phyloP scores from a whole-genome alignment of 1,140 invertebrate species.

The Zeugodacus cucurbitae region DNA sequence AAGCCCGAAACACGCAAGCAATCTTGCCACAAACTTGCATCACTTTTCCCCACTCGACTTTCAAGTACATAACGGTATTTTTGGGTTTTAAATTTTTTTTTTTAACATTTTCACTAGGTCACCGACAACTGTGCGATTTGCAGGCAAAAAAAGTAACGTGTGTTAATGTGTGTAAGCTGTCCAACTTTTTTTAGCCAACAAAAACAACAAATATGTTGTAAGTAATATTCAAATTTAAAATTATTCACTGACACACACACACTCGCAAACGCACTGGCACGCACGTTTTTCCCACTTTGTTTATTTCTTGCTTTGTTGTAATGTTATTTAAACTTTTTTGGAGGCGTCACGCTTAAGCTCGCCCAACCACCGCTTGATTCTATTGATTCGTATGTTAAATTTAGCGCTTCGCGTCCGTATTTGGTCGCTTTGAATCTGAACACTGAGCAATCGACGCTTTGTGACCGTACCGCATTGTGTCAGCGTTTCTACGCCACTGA shows the following conservation, averaged over 20 bases:
- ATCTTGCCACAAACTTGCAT: slow-evolving; percentile 13
- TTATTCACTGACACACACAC: background rate
- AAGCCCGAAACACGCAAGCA: slow-evolving; percentile 2
- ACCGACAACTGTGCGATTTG: no score
- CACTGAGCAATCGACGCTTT: background rate
- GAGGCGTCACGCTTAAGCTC: background rate
- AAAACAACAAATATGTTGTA: no score
- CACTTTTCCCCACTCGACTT: background rate
- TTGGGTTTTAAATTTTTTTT: background rate
- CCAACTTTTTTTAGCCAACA: no score
- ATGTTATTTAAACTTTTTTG: background rate
- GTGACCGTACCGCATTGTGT: background rate
- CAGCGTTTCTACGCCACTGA: slow-evolving; percentile 16
- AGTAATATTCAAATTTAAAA: background rate
- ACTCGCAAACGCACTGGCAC: background rate
- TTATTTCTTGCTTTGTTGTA: background rate
- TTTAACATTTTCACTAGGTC: no score
- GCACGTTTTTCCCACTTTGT: background rate
- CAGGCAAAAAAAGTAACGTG: no score
- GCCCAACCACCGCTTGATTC: background rate
- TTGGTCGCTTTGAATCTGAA: background rate
- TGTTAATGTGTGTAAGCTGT: no score
- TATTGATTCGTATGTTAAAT: background rate
- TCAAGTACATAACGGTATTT: background rate
- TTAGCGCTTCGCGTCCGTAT: background rate